Conservation (phyloP, 1,140 invertebrate genomes). For the Ceratina japonica region DNA sequence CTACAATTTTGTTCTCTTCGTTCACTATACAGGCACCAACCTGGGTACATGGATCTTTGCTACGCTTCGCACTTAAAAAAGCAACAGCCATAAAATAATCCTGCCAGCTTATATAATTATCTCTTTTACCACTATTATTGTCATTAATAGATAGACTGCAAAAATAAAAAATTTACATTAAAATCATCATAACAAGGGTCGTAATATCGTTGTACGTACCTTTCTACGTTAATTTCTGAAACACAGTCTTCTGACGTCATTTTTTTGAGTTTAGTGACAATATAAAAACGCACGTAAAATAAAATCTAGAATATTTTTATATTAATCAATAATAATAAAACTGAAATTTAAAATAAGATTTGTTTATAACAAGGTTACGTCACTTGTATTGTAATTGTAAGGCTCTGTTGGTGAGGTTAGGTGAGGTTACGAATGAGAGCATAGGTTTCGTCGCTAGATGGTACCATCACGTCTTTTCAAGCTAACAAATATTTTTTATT, state of each 20-base stretch:
- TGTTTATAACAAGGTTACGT: too few species aligned
- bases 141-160: too few species aligned
- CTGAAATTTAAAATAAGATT: too few species aligned
- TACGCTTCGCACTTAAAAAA: conserved; percentile 91
- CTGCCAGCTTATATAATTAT: conserved; percentile 82
- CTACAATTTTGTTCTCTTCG: conserved; percentile 92
- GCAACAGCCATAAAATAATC: conserved; percentile 97
- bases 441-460: too few species aligned
- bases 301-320: too few species aligned
- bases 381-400: too few species aligned
- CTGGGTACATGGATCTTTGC: conserved; percentile 95
- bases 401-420: too few species aligned
- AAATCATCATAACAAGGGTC: neutral
- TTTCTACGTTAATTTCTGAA: neutral
- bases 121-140: conserved; percentile 75
- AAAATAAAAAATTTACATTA: neutral
- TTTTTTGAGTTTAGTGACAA: neutral
- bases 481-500: too few species aligned
- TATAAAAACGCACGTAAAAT: neutral
- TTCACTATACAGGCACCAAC: conserved; percentile 97
- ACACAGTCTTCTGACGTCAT: neutral
- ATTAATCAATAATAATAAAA: too few species aligned
- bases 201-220: neutral
- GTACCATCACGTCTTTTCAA: too few species aligned
- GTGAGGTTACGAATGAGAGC: too few species aligned